Conservation (phyloP, 2,797 vertebrate species). For the Tadarida brasiliensis region DNA sequence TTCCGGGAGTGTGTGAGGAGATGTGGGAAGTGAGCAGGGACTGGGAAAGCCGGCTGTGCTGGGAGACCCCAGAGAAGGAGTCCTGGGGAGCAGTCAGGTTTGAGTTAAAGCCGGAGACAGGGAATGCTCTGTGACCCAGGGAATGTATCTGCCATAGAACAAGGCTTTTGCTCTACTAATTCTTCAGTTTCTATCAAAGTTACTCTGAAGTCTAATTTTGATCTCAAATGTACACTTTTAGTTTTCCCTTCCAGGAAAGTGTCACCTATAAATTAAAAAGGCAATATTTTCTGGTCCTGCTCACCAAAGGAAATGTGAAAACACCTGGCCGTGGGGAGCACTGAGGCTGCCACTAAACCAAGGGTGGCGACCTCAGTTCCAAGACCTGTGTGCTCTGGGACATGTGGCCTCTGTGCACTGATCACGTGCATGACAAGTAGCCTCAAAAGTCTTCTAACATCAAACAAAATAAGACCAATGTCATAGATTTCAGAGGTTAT, state of each 20-base stretch:
- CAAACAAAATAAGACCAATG: constrained; percentile 49
- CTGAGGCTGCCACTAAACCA: not conserved
- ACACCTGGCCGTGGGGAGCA: not conserved
- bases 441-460: constrained; percentile 53
- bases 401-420: rapidly evolving
- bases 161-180: not conserved
- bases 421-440: not conserved
- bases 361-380: not conserved
- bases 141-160: not conserved
- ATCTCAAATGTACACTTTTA: not conserved
- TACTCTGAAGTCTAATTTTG: constrained; percentile 29
- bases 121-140: not conserved
- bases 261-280: constrained; percentile 63
- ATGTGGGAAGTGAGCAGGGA: not conserved
- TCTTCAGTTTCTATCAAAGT: constrained; percentile 52
- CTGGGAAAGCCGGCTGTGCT: not conserved
- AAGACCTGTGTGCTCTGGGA: not conserved
- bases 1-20: not conserved
- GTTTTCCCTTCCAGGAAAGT: constrained; percentile 54
- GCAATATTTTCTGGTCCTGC: constrained; percentile 35
- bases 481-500: not conserved
- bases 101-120: not conserved
- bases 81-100: not conserved
- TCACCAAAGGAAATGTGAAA: constrained; percentile 57
- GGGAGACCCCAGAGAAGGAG: not conserved